phyloP scores from a whole-genome alignment of 1,140 invertebrate species.

The Pectinophora gossypiella region DNA sequence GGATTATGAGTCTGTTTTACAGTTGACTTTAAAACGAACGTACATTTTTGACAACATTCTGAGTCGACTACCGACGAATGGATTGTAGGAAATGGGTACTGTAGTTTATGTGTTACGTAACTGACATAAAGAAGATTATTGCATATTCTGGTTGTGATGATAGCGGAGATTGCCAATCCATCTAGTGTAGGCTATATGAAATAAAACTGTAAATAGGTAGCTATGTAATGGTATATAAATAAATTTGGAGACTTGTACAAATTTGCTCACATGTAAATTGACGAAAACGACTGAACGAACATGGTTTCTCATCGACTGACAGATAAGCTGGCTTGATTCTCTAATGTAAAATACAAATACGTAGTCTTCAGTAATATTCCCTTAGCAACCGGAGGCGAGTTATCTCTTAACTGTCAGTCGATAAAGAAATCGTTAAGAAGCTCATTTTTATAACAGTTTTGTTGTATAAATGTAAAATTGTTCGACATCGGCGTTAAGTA shows the following conservation, averaged over 20 bases:
- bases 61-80: too few relatives aligned
- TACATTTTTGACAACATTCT: too few relatives aligned
- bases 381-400: not conserved
- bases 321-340: conserved; percentile 31
- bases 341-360: not conserved
- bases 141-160: conserved; percentile 72
- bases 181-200: conserved; percentile 41
- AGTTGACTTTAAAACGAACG: too few relatives aligned
- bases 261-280: conserved; percentile 70
- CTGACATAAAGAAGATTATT: conserved; percentile 38
- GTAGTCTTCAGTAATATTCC: not conserved
- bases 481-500: conserved; percentile 51
- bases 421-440: conserved; percentile 34
- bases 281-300: conserved; percentile 67
- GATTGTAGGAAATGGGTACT: too few relatives aligned
- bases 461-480: conserved; percentile 54
- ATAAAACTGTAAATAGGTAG: conserved; percentile 53
- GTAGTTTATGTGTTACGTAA: conserved; percentile 17
- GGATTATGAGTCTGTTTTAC: too few relatives aligned
- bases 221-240: conserved; percentile 48
- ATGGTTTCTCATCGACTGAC: conserved; percentile 67
- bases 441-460: conserved; percentile 65
- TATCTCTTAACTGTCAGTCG: conserved; percentile 37
- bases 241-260: conserved; percentile 73
- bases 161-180: conserved; percentile 65